These are phyloP conservation scores for Dolichallabes microphthalmus DNA, from an alignment of 2,113 vertebrate genomes.

Conservation along the genomic window DNA sequence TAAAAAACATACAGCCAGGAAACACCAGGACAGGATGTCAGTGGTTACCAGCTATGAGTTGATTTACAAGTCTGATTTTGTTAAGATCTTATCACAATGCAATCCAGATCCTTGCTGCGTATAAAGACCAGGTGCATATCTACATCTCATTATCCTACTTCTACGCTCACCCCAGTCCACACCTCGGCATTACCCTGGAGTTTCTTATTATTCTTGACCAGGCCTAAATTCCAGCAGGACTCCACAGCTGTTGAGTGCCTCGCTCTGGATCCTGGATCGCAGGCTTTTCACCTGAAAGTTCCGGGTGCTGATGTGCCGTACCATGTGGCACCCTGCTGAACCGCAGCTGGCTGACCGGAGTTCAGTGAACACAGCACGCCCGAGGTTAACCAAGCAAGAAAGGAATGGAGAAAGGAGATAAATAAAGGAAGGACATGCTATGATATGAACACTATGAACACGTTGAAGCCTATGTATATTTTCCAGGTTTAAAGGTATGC, in stretches of 20 bases:
- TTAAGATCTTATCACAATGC: not conserved
- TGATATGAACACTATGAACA: not conserved
- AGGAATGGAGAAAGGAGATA: not conserved
- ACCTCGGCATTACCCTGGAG: not conserved
- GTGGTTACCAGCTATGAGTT: not conserved
- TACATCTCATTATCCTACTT: not conserved
- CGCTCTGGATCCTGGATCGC: not conserved
- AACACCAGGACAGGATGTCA: not conserved
- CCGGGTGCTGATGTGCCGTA: not conserved
- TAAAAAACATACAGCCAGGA: not conserved
- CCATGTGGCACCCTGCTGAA: not conserved
- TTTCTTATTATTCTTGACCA: constrained; percentile 17
- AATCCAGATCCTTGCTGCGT: not conserved
- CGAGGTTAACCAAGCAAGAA: not conserved
- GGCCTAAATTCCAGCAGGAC: constrained; percentile 20
- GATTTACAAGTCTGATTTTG: not conserved
- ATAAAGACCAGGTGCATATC: not conserved
- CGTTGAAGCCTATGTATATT: not conserved
- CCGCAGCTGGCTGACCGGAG: not conserved
- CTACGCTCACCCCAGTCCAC: not conserved
- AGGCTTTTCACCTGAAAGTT: constrained; percentile 15
- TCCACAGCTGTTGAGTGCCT: constrained; percentile 13
- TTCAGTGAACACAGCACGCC: not conserved
- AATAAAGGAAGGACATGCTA: not conserved
- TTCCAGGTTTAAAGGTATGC: not conserved